Evolutionary conservation across 2,888 invertebrate genomes (phyloP).

Genomic region (Pyrrhia umbra): DNA sequence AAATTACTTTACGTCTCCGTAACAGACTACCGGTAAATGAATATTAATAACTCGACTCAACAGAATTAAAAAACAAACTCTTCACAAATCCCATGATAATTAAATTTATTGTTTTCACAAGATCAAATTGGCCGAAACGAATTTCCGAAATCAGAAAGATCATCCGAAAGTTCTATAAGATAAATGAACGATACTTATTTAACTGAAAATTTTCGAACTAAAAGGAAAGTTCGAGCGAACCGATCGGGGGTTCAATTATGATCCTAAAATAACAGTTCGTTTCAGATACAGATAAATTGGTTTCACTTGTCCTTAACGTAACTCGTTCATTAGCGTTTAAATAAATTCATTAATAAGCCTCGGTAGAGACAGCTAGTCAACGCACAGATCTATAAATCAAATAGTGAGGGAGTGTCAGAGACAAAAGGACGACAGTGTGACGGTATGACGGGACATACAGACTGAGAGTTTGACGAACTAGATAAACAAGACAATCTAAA

Average conservation of each 20-base stretch:
- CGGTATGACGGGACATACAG: slow-evolving; percentile 71
- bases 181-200: slow-evolving; percentile 62
- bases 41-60: slow-evolving; percentile 22
- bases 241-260: slow-evolving; percentile 71
- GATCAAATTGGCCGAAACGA: slow-evolving; percentile 55
- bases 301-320: slow-evolving; percentile 87
- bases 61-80: slow-evolving; percentile 36
- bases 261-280: slow-evolving; percentile 81
- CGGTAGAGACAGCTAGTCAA: slow-evolving; percentile 85
- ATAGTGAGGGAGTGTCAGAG: slow-evolving; percentile 89
- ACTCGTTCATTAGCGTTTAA: slow-evolving; percentile 90
- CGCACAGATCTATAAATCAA: slow-evolving; percentile 89
- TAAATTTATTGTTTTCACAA: slow-evolving; percentile 57
- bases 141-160: slow-evolving; percentile 59
- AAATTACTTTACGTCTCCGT: slow-evolving; percentile 12
- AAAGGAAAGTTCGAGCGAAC: slow-evolving; percentile 56
- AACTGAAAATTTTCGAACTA: slow-evolving; percentile 56
- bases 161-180: slow-evolving; percentile 57
- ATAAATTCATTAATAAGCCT: slow-evolving; percentile 90
- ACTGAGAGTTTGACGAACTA: slow-evolving; percentile 41
- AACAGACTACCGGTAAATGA: slow-evolving; percentile 23
- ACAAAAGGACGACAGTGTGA: slow-evolving; percentile 85
- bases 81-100: slow-evolving; percentile 43
- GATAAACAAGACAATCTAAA: slow-evolving; percentile 14
- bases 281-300: slow-evolving; percentile 80